Conservation (phyloP, 2,797 vertebrate species). For the Pangasius krempfi region DNA sequence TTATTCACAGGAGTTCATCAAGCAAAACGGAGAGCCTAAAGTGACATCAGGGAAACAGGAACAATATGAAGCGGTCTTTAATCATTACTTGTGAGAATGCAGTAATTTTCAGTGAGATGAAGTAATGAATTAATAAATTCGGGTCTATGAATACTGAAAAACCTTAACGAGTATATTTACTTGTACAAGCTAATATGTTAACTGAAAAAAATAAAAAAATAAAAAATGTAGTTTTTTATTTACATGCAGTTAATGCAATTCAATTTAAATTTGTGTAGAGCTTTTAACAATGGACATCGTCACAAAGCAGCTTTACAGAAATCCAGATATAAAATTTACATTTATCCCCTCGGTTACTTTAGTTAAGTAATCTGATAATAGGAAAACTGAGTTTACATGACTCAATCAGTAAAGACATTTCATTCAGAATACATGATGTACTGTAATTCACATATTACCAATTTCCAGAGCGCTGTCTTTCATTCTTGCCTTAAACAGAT, state of each 20-base stretch:
- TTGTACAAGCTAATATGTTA: not conserved
- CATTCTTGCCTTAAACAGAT: not conserved
- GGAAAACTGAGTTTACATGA: not conserved
- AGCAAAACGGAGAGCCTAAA: slow-evolving; percentile 67
- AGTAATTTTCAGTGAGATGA: not conserved
- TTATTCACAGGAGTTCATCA: slow-evolving; percentile 68
- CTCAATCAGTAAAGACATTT: not conserved
- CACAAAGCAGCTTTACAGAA: not conserved
- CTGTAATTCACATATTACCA: not conserved
- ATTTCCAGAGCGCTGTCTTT: not conserved
- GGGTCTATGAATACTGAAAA: not conserved
- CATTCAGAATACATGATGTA: not conserved
- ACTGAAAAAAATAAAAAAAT: not conserved
- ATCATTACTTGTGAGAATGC: slow-evolving; percentile 63
- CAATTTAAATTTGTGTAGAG: not conserved
- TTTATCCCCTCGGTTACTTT: not conserved
- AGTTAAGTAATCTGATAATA: not conserved
- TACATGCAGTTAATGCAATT: not conserved
- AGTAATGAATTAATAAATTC: not conserved
- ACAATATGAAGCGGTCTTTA: slow-evolving; percentile 72
- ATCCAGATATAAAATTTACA: not conserved
- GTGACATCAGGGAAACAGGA: slow-evolving; percentile 73
- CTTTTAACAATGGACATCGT: not conserved
- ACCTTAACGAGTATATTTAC: not conserved
- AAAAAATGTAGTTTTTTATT: too few species aligned